phyloP scores from a whole-genome alignment of 1,140 invertebrate genomes.

The Caenorhabditis elegans region DNA sequence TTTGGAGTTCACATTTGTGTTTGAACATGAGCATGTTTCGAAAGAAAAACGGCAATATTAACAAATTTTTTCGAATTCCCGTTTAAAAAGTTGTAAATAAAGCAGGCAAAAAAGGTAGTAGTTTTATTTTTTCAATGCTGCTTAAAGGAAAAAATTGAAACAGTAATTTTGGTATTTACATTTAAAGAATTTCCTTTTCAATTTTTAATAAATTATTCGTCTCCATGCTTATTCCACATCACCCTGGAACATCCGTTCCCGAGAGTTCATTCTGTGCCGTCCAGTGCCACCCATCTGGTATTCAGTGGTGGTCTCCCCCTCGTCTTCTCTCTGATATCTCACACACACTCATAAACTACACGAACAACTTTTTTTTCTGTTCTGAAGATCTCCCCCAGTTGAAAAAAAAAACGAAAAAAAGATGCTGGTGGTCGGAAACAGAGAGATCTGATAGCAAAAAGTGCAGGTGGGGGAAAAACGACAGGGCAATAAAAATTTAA shows the following conservation, averaged over 20 bases:
- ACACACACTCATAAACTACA: slow-evolving; percentile 20
- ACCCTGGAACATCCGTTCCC: not conserved
- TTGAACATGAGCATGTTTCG: no score
- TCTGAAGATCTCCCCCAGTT: not conserved
- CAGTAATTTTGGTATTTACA: no score
- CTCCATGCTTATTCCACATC: not conserved
- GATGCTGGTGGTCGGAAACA: not conserved
- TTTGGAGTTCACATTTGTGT: no score
- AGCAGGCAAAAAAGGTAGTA: no score
- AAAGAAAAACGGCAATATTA: no score
- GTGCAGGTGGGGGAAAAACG: no score
- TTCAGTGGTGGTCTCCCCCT: not conserved
- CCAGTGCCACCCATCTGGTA: slow-evolving; percentile 24
- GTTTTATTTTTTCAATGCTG: no score
- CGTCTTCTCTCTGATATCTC: not conserved
- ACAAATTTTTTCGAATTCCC: no score
- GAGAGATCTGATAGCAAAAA: not conserved
- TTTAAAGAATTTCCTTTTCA: not conserved
- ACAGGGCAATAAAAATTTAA: no score
- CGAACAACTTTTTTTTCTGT: not conserved
- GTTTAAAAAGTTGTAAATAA: no score
- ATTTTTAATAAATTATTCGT: not conserved
- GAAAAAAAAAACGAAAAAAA: slow-evolving; percentile 1
- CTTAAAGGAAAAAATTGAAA: no score
- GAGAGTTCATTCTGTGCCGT: slow-evolving; percentile 24